Conservation (phyloP, 64 coral and sea anemone species). For the Exaiptasia diaphana region DNA sequence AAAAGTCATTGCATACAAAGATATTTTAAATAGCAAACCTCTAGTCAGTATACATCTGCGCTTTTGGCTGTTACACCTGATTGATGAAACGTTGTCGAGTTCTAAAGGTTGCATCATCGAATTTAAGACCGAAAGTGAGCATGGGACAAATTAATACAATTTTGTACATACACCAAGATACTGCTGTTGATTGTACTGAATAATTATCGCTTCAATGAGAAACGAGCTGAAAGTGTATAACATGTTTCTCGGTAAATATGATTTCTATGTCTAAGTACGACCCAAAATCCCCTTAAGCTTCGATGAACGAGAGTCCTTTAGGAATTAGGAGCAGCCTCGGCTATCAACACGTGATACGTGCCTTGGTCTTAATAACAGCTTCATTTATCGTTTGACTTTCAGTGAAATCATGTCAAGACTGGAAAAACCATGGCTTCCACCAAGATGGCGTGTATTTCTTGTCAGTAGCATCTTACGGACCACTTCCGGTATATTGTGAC, state of each 20-base stretch:
- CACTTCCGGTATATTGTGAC: slow-evolving; percentile 32
- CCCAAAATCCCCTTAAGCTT: neutral
- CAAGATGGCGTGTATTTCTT: slow-evolving; percentile 1
- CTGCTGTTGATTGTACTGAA: too few relatives aligned
- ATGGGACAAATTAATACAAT: too few relatives aligned
- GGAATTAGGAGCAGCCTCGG: neutral
- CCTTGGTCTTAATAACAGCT: neutral
- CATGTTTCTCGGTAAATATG: neutral
- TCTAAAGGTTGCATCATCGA: too few relatives aligned
- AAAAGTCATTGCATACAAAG: too few relatives aligned
- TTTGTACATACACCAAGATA: too few relatives aligned
- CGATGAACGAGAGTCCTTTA: neutral
- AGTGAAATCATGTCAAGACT: slow-evolving; percentile 21
- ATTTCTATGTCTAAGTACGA: neutral
- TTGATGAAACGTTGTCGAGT: too few relatives aligned
- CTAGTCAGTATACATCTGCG: too few relatives aligned
- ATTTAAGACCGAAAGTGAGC: too few relatives aligned
- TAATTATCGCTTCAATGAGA: neutral
- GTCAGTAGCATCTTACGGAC: neutral
- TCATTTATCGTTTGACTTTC: neutral
- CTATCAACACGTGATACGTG: neutral
- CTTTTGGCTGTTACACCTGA: too few relatives aligned
- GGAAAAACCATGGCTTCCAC: neutral
- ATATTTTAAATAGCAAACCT: too few relatives aligned
- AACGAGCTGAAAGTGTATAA: neutral